phyloP scores from a whole-genome alignment of 1,140 invertebrate species.

The Drosophila watanabei region DNA sequence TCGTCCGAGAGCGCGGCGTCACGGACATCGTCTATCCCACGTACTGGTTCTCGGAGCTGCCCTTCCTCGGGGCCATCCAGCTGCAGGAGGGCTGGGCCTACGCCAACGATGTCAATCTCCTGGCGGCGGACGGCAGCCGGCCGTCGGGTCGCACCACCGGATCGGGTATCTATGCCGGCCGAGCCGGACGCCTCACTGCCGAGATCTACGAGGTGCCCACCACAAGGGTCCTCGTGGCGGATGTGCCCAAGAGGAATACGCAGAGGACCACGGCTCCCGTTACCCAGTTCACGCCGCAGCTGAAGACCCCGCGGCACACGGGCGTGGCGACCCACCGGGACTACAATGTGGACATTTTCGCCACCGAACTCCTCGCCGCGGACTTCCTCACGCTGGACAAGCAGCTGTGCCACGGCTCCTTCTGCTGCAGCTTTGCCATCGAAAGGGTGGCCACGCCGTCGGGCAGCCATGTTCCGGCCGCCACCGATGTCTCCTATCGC shows the following conservation, averaged over 20 bases:
- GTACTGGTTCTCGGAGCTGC: slow-evolving; percentile 91
- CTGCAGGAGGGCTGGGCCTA: slow-evolving; percentile 87
- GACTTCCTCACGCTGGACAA: slow-evolving; percentile 30
- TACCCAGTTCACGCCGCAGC: slow-evolving; percentile 35
- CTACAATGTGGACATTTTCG: slow-evolving; percentile 72
- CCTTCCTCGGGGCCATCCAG: slow-evolving; percentile 88
- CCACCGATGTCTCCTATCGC: slow-evolving; percentile 42
- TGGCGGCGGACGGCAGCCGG: slow-evolving; percentile 86
- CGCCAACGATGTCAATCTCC: slow-evolving; percentile 86
- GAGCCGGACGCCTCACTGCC: slow-evolving; percentile 67
- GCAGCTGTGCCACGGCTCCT: slow-evolving; percentile 49
- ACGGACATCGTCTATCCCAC: slow-evolving; percentile 91
- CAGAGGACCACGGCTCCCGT: slow-evolving; percentile 9
- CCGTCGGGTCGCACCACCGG: slow-evolving; percentile 78
- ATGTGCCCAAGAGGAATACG: slow-evolving; percentile 85
- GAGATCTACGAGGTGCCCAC: slow-evolving; percentile 58
- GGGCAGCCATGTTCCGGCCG: background rate
- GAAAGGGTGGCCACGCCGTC: slow-evolving; percentile 11
- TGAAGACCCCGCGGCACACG: slow-evolving; percentile 43
- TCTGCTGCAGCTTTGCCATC: slow-evolving; percentile 58
- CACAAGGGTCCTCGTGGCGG: slow-evolving; percentile 62
- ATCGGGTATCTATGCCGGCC: slow-evolving; percentile 86
- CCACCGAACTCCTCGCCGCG: slow-evolving; percentile 32
- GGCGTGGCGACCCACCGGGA: slow-evolving; percentile 59
- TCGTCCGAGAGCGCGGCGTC: slow-evolving; percentile 83